phyloP scores from a whole-genome alignment of 2,888 invertebrate genomes.

The Eubasilissa splendida region DNA sequence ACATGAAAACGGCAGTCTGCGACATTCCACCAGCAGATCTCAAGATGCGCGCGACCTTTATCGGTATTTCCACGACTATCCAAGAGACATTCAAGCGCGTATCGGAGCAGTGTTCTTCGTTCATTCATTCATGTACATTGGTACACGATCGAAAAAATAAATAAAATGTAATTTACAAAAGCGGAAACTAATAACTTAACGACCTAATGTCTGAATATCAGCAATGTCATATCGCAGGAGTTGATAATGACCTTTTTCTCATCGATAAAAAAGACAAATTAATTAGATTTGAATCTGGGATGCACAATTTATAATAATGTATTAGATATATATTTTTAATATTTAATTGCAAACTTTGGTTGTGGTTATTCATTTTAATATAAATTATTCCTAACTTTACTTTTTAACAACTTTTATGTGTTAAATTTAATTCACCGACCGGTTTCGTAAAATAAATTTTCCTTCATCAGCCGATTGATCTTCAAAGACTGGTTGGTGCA shows the following conservation, averaged over 20 bases:
- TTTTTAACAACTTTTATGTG: too few relatives aligned
- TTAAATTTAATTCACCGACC: too few relatives aligned
- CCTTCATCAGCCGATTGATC: too few relatives aligned
- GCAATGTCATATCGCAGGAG: constrained; percentile 3
- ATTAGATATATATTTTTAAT: too few relatives aligned
- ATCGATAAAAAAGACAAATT: not conserved
- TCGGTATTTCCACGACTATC: constrained; percentile 32
- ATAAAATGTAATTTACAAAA: constrained; percentile 16
- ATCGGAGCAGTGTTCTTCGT: constrained; percentile 27
- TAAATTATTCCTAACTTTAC: too few relatives aligned
- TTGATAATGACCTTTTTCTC: constrained; percentile 5
- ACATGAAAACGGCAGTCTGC: constrained; percentile 35
- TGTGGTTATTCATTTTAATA: too few relatives aligned
- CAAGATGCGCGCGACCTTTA: constrained; percentile 31
- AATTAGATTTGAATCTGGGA: too few relatives aligned
- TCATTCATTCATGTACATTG: too few relatives aligned
- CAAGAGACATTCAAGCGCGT: constrained; percentile 27
- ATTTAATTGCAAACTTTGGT: too few relatives aligned
- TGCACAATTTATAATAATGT: too few relatives aligned
- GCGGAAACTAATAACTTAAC: constrained; percentile 12
- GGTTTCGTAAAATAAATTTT: too few relatives aligned
- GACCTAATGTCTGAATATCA: constrained; percentile 33
- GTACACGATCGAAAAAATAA: constrained; percentile 30
- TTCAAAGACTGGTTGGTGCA: too few relatives aligned
- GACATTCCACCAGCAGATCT: constrained; percentile 25